A percentile compares a stretch with the other conserved stretches of the same genome.
These are phyloP conservation scores for Ichneumon xanthorius DNA, from an alignment of 2,888 invertebrate genomes.

Conservation along the genomic window DNA sequence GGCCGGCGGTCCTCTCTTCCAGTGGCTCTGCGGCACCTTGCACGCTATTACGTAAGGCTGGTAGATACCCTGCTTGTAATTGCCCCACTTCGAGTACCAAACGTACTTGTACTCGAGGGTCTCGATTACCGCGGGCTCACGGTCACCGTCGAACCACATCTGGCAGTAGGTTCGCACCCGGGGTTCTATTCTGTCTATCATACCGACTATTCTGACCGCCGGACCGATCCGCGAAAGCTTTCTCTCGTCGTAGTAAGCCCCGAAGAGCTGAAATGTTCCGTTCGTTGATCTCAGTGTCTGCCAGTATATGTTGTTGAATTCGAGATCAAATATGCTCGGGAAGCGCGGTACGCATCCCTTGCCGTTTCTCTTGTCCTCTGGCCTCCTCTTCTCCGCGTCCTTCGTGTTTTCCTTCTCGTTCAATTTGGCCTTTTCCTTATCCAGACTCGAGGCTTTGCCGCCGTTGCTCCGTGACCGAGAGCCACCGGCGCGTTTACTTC, in stretches of 20 bases:
- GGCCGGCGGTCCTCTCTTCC: slow-evolving; percentile 90
- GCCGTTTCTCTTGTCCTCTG: slow-evolving; percentile 10
- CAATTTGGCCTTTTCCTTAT: background rate
- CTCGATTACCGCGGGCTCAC: slow-evolving; percentile 92
- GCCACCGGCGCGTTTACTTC: background rate
- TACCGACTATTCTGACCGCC: slow-evolving; percentile 93
- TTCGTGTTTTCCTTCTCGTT: slow-evolving; percentile 80
- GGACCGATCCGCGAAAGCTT: slow-evolving; percentile 92
- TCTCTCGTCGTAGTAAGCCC: slow-evolving; percentile 95
- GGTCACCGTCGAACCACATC: slow-evolving; percentile 95
- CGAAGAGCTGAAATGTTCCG: slow-evolving; percentile 96
- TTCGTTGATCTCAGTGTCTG: slow-evolving; percentile 93
- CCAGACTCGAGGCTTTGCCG: background rate
- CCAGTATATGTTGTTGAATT: slow-evolving; percentile 98
- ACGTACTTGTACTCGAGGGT: slow-evolving; percentile 96
- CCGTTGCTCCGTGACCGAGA: background rate
- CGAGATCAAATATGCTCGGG: slow-evolving; percentile 95
- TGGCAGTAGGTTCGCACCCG: slow-evolving; percentile 93
- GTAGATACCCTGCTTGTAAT: slow-evolving; percentile 95
- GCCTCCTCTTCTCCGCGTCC: slow-evolving; percentile 81
- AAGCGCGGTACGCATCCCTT: slow-evolving; percentile 86
- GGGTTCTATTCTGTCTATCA: slow-evolving; percentile 96
- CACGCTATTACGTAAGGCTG: slow-evolving; percentile 97
- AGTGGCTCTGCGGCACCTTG: slow-evolving; percentile 91
- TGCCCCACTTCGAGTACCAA: slow-evolving; percentile 98